Evolutionary conservation across 1,140 invertebrate genomes (phyloP).

Genomic region (Drosophila virilis): DNA sequence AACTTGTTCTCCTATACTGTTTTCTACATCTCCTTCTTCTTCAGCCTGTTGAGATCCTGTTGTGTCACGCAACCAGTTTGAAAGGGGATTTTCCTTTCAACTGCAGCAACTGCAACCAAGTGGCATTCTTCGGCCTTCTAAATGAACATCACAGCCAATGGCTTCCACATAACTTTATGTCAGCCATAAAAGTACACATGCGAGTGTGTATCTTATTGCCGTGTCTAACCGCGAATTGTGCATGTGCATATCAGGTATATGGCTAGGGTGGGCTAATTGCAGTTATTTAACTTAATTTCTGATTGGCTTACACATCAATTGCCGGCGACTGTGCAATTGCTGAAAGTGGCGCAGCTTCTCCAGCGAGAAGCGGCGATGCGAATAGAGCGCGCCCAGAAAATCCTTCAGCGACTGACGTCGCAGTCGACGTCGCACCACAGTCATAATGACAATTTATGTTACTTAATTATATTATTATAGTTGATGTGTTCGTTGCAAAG

Average conservation of each 20-base stretch:
- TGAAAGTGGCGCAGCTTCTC: constrained; percentile 61
- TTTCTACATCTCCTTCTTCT: neutral
- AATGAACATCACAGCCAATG: neutral
- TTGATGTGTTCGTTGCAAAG: constrained; percentile 45
- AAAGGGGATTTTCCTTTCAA: constrained; percentile 32
- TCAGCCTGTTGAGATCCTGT: constrained; percentile 22
- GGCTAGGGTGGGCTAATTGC: neutral
- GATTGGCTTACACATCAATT: constrained; percentile 56
- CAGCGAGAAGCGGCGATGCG: constrained; percentile 59
- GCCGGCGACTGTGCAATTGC: constrained; percentile 48
- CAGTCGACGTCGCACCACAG: constrained; percentile 59
- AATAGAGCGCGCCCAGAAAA: constrained; percentile 58
- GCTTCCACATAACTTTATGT: neutral
- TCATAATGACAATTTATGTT: constrained; percentile 38
- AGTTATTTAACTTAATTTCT: constrained; percentile 4
- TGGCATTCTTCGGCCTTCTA: neutral
- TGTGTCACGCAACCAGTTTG: constrained; percentile 17
- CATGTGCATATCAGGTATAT: neutral
- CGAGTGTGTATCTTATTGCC: neutral
- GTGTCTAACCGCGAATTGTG: neutral
- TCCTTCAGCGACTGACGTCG: constrained; percentile 65
- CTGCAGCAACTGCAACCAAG: neutral
- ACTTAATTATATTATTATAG: constrained; percentile 6
- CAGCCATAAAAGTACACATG: no score
- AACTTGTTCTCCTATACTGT: constrained; percentile 25